Evolutionary conservation across 2,888 invertebrate genomes (phyloP).

Genomic region (Ferdinandea cuprea): DNA sequence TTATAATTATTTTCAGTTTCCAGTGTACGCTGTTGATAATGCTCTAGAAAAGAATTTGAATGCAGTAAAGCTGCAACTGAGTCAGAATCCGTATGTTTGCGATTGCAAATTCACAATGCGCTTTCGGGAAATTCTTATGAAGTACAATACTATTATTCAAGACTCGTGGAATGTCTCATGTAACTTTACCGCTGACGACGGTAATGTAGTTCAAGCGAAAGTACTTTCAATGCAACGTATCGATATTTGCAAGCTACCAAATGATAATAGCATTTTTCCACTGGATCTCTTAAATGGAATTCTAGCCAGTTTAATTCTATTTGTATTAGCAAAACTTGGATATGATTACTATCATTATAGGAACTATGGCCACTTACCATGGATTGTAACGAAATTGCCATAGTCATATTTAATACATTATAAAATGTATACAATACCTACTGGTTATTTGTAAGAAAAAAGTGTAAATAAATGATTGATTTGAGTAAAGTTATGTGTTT

Average conservation of each 20-base stretch:
- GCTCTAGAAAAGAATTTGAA: constrained; percentile 89
- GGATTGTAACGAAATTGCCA: constrained; percentile 92
- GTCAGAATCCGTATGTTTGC: constrained; percentile 92
- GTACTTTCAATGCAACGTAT: constrained; percentile 88
- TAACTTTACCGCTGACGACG: constrained; percentile 85
- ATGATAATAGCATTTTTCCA: constrained; percentile 85
- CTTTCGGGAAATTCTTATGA: constrained; percentile 88
- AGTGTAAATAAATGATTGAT: too few relatives aligned
- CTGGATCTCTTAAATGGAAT: constrained; percentile 90
- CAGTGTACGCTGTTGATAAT: constrained; percentile 91
- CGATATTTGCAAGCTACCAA: constrained; percentile 86
- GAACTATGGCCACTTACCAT: constrained; percentile 90
- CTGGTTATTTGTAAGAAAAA: too few relatives aligned
- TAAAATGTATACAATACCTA: too few relatives aligned
- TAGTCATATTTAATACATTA: constrained; percentile 76
- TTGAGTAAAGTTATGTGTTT: too few relatives aligned
- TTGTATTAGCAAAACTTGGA: constrained; percentile 89
- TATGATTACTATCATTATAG: constrained; percentile 93
- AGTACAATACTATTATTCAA: constrained; percentile 88
- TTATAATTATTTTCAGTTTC: constrained; percentile 85
- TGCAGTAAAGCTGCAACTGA: constrained; percentile 88
- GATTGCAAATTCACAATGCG: constrained; percentile 91
- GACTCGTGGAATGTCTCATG: constrained; percentile 90
- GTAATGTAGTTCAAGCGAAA: constrained; percentile 83
- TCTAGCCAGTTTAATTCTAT: constrained; percentile 87